Evolutionary conservation across 1,140 invertebrate genomes (phyloP), one percentile per base, ranked within the genome.

Genomic region (Diachasmimorpha longicaudata): DNA sequence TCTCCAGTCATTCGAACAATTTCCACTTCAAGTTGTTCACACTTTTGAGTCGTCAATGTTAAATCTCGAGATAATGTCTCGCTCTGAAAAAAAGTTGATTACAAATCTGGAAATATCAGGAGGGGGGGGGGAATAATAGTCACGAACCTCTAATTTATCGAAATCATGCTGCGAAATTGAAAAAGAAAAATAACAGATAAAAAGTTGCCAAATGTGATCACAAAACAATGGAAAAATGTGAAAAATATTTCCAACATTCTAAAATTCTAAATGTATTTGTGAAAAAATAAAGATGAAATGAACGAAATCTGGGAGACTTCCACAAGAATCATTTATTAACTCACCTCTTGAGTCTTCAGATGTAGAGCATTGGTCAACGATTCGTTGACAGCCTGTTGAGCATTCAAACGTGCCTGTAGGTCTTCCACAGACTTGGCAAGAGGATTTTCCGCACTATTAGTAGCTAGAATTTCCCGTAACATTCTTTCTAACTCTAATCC

Each of bases 401-500:
- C 91, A 69, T 92, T 89, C 9, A 93, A 79, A 81, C 92, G 91
- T 68, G 86, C 86, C 81, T 93, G 92, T 77, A 93, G 85, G 80
- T 92, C 90, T 78, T 93, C 92, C 0, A 93, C 89, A 16, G 91
- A 92, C 76, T 90, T 90, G 71, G 91, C 89, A 14, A 93, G 82
- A 1, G 90, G 90, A 80, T 93, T 92, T 84, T 92, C 91, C 16
- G 91, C 91, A 75, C 88, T 91, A 55, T 88, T 89, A 5, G 90
- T 89, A 70, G 85, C 90, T 31, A 94, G 85, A 76, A 93, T 89
- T 82, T 94, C 93, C 1, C 91, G 89, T 14, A 94, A 82, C 90
- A 93, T 93, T 82, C 90, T 88, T 81, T 93, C 92, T 25, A 93
- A 83, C 84, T 93, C 92, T 21, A 93, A 86, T 10, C 92, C 92